These are phyloP conservation scores for Diceros bicornis DNA, from an alignment of 2,797 vertebrate genomes.

Conservation along the genomic window DNA sequence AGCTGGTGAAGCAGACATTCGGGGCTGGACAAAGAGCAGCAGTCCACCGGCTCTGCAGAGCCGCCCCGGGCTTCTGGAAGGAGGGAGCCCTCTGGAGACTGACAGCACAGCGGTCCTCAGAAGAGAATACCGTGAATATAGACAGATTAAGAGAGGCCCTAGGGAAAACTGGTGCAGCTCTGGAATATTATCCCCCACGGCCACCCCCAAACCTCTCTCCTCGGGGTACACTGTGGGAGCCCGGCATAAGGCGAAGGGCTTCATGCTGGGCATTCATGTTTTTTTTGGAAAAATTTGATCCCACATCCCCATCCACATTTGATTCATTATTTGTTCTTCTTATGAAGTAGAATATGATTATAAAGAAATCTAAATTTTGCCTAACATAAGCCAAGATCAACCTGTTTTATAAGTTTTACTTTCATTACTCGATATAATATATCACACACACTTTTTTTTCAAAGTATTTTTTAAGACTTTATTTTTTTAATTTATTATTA, in stretches of 20 bases:
- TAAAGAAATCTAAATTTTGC: background rate
- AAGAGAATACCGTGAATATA: background rate
- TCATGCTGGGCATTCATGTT: no score
- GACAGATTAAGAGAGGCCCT: background rate
- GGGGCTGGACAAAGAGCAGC: background rate
- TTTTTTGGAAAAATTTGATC: background rate
- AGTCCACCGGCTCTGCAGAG: background rate
- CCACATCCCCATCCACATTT: background rate
- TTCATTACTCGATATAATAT: background rate
- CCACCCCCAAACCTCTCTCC: background rate
- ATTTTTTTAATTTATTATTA: no score
- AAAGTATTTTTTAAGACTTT: no score
- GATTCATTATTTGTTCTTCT: background rate
- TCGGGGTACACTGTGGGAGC: background rate
- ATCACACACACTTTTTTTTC: background rate
- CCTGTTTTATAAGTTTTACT: background rate
- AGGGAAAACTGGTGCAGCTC: background rate
- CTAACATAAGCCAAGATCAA: background rate
- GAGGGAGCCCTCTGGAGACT: background rate
- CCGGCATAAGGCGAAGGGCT: background rate
- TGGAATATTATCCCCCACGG: background rate
- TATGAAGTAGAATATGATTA: background rate
- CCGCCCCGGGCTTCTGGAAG: fast-evolving
- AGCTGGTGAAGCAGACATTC: no score
- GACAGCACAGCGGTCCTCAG: background rate